phyloP scores from a whole-genome alignment of 2,888 invertebrate species.

The Gari tellinella region DNA sequence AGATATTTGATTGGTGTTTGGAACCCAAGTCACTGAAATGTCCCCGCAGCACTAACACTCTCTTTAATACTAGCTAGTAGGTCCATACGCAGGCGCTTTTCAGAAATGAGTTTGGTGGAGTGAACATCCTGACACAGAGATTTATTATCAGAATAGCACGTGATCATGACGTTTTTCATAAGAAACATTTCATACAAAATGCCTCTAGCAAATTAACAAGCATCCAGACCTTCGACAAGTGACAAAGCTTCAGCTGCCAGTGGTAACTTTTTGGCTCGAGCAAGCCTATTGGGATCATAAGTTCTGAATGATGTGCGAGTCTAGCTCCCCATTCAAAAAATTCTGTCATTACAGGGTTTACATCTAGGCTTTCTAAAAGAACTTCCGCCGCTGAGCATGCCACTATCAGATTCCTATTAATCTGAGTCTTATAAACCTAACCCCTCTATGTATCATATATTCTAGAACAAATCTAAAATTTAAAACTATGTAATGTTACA shows the following conservation, averaged over 20 bases:
- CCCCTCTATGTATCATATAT: no score
- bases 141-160: slow-evolving; percentile 49
- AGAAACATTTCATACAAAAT: slow-evolving; percentile 42
- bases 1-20: slow-evolving; percentile 34
- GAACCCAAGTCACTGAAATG: slow-evolving; percentile 34
- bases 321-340: no score
- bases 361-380: no score
- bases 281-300: no score
- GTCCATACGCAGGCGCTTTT: slow-evolving; percentile 48
- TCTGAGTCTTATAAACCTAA: no score
- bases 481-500: no score
- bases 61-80: slow-evolving; percentile 50
- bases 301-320: no score
- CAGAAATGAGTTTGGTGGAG: slow-evolving; percentile 48
- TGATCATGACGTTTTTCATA: slow-evolving; percentile 34
- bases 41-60: slow-evolving; percentile 32
- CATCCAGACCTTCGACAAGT: slow-evolving; percentile 43
- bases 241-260: slow-evolving; percentile 54
- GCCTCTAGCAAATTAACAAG: slow-evolving; percentile 35
- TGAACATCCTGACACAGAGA: slow-evolving; percentile 48
- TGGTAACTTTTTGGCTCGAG: no score
- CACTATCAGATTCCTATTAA: no score
- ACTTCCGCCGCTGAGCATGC: no score
- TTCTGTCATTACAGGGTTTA: no score
- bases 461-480: no score